These are phyloP conservation scores for Apogon talboti DNA, from an alignment of 2,797 vertebrate genomes.

Conservation along the genomic window DNA sequence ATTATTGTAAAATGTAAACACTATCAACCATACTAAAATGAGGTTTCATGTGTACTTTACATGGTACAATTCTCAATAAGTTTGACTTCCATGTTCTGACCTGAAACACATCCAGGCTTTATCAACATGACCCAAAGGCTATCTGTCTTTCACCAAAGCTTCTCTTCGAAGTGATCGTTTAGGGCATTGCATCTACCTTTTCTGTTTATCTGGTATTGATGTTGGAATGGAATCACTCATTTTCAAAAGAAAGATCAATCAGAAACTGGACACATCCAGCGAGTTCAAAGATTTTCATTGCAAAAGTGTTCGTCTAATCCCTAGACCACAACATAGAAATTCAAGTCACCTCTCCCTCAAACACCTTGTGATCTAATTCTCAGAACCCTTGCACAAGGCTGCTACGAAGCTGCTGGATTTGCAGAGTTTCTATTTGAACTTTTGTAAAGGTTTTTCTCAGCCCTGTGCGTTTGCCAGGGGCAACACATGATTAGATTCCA, in stretches of 20 bases:
- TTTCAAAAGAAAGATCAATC: constrained; percentile 51
- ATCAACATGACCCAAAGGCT: constrained; percentile 42
- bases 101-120: constrained; percentile 35
- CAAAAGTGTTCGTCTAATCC: constrained; percentile 51
- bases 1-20: no score
- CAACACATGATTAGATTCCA: constrained; percentile 60
- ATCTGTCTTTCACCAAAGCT: constrained; percentile 44
- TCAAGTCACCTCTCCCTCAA: constrained; percentile 25
- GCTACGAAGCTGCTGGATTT: constrained; percentile 71
- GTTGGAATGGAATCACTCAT: constrained; percentile 39
- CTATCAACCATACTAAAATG: background rate
- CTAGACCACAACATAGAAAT: constrained; percentile 40
- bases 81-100: constrained; percentile 48
- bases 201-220: constrained; percentile 33
- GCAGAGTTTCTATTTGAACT: constrained; percentile 69
- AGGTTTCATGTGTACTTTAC: constrained; percentile 4
- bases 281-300: constrained; percentile 66
- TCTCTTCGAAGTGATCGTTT: constrained; percentile 47
- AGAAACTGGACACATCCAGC: constrained; percentile 37
- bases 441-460: constrained; percentile 49
- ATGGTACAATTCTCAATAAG: background rate
- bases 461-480: constrained; percentile 61
- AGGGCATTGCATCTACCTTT: constrained; percentile 13
- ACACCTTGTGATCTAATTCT: constrained; percentile 55
- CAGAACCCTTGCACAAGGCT: constrained; percentile 68